These are phyloP conservation scores for Sesamia nonagrioides DNA, from an alignment of 1,140 invertebrate species.

Conservation along the genomic window DNA sequence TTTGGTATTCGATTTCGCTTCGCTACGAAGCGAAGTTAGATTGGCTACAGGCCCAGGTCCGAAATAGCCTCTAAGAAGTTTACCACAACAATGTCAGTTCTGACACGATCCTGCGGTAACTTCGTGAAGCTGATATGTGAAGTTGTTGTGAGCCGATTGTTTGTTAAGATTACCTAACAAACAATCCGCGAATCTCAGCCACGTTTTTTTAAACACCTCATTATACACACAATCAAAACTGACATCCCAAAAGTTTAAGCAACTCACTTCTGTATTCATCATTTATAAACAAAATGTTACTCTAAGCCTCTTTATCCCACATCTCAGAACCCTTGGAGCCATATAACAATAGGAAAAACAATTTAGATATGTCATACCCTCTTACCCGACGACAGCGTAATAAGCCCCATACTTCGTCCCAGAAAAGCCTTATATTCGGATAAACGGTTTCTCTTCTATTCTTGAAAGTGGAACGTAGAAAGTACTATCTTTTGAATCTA, in stretches of 20 bases:
- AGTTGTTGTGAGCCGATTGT: too few relatives aligned
- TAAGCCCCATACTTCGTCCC: conserved; percentile 27
- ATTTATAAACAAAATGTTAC: conserved; percentile 27
- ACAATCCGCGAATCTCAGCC: too few relatives aligned
- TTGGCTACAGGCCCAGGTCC: too few relatives aligned
- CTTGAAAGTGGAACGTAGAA: neutral
- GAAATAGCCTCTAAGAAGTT: too few relatives aligned
- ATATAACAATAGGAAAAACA: conserved; percentile 44
- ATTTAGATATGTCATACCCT: conserved; percentile 46
- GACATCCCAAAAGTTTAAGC: conserved; percentile 7
- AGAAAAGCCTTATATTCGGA: conserved; percentile 5
- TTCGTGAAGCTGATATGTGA: too few relatives aligned
- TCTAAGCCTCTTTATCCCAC: conserved; percentile 31
- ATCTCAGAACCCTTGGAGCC: conserved; percentile 33
- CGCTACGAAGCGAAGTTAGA: too few relatives aligned
- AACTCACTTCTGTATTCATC: conserved; percentile 11
- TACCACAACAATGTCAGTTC: too few relatives aligned
- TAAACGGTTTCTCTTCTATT: conserved; percentile 19
- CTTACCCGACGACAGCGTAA: conserved; percentile 34
- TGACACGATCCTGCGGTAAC: too few relatives aligned
- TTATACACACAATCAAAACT: neutral
- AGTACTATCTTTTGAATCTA: conserved; percentile 25
- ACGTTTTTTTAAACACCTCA: neutral
- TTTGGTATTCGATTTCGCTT: too few relatives aligned
- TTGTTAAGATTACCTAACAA: too few relatives aligned